Percentiles rank a stretch among this genome's conserved stretches.
Evolutionary conservation across 2,888 invertebrate species (phyloP).

Genomic region (Eupithecia inturbata): DNA sequence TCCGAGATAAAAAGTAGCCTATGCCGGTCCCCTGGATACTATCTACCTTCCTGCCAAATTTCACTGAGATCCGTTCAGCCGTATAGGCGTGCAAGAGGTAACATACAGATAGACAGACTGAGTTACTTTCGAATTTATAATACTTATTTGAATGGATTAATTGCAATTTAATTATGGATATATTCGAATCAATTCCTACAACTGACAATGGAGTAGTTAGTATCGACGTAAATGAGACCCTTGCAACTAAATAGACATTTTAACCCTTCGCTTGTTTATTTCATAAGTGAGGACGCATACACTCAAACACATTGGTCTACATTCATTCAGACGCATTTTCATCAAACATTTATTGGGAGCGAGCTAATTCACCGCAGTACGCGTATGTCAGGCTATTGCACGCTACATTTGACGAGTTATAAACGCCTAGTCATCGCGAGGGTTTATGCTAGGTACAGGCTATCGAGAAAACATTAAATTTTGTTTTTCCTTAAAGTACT

Average conservation of each 20-base stretch:
- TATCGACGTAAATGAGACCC: background rate
- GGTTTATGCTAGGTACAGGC: slow-evolving; percentile 33
- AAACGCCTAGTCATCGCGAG: slow-evolving; percentile 40
- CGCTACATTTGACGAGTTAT: slow-evolving; percentile 31
- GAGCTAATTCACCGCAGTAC: background rate
- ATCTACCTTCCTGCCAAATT: too few relatives aligned
- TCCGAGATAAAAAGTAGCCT: too few relatives aligned
- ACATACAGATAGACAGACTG: too few relatives aligned
- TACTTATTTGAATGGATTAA: too few relatives aligned
- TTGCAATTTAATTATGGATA: too few relatives aligned
- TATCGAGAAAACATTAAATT: background rate
- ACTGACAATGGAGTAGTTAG: background rate
- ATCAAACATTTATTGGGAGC: background rate
- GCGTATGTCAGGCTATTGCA: slow-evolving; percentile 25
- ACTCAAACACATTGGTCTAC: background rate
- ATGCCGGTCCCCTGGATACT: too few relatives aligned
- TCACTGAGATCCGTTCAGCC: too few relatives aligned
- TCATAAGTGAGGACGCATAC: background rate
- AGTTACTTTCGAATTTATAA: too few relatives aligned
- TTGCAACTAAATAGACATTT: background rate
- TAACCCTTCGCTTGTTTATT: background rate
- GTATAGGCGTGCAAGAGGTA: too few relatives aligned
- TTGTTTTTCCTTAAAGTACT: background rate
- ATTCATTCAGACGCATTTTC: background rate
- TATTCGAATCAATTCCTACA: background rate